Conservation (phyloP, 2,888 invertebrate species). For the Drosophila mimica region DNA sequence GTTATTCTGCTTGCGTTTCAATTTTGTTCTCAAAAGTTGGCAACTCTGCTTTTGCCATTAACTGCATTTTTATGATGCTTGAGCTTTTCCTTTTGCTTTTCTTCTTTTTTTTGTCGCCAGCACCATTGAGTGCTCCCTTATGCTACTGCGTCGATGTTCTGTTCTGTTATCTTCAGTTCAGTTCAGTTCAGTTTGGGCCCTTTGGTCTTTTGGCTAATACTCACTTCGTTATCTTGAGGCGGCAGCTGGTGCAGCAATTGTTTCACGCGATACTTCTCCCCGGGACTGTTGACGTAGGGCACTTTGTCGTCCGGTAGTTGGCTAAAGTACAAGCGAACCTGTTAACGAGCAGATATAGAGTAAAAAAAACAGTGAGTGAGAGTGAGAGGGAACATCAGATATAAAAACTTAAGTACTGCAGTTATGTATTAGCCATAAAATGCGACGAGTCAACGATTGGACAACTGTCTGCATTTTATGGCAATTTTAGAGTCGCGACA, state of each 20-base stretch:
- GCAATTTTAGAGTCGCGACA: constrained; percentile 10
- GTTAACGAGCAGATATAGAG: constrained; percentile 66
- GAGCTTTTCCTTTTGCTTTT: constrained; percentile 7
- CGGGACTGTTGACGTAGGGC: constrained; percentile 97
- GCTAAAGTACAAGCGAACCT: constrained; percentile 99
- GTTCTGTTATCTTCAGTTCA: constrained; percentile 6
- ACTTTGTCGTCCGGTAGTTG: constrained; percentile 98
- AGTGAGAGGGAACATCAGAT: constrained; percentile 13
- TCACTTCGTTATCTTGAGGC: constrained; percentile 97
- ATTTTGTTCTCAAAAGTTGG: constrained; percentile 14
- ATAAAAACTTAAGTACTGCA: constrained; percentile 30
- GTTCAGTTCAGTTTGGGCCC: constrained; percentile 1
- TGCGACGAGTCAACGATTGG: constrained; percentile 14
- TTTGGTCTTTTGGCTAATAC: constrained; percentile 62
- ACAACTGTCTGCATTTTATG: constrained; percentile 18
- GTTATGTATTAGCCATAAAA: constrained; percentile 35
- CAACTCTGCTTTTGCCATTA: constrained; percentile 28
- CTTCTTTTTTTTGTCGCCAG: constrained; percentile 9
- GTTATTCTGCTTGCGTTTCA: constrained; percentile 15
- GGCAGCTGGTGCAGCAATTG: constrained; percentile 98
- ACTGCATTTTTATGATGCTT: constrained; percentile 59
- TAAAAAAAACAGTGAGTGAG: constrained; percentile 59
- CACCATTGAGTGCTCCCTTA: constrained; percentile 27
- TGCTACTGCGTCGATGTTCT: constrained; percentile 14
- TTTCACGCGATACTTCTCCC: constrained; percentile 96